Percentiles rank a stretch among this genome's conserved stretches.
phyloP scores from a whole-genome alignment of 2,888 invertebrate species.

The Lepidocyrtinus sp. region DNA sequence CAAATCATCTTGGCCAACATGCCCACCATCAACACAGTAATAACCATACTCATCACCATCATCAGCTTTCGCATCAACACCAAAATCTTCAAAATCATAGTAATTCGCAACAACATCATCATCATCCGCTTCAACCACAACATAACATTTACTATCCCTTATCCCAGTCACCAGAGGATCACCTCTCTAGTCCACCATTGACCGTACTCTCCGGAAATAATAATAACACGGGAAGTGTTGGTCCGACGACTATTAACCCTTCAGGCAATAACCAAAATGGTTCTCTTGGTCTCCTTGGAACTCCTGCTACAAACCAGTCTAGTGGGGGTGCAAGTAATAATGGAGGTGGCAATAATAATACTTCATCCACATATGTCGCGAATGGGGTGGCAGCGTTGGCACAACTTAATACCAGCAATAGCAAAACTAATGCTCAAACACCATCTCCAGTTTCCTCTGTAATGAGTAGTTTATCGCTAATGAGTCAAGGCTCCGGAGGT shows the following conservation, averaged over 20 bases:
- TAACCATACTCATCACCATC: conserved; percentile 44
- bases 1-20: conserved; percentile 56
- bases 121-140: conserved; percentile 52
- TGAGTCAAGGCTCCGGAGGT: conserved; percentile 53
- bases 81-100: conserved; percentile 33
- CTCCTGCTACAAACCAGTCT: background rate
- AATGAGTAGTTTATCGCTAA: conserved; percentile 56
- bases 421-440: conserved; percentile 54
- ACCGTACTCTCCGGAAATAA: conserved; percentile 55
- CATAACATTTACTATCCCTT: conserved; percentile 56
- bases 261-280: conserved; percentile 49
- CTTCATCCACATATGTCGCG: conserved; percentile 47
- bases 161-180: conserved; percentile 56
- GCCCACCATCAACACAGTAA: conserved; percentile 70
- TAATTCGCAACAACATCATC: conserved; percentile 63
- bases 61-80: conserved; percentile 28
- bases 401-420: conserved; percentile 54
- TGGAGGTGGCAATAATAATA: conserved; percentile 38
- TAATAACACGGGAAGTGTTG: conserved; percentile 37
- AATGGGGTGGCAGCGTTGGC: conserved; percentile 45
- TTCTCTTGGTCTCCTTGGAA: conserved; percentile 40
- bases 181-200: conserved; percentile 68
- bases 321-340: conserved; percentile 44
- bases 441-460: conserved; percentile 55
- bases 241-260: conserved; percentile 35